Evolutionary conservation across 2,888 invertebrate species (phyloP).

Genomic region (Hydroisotoma schaefferi): DNA sequence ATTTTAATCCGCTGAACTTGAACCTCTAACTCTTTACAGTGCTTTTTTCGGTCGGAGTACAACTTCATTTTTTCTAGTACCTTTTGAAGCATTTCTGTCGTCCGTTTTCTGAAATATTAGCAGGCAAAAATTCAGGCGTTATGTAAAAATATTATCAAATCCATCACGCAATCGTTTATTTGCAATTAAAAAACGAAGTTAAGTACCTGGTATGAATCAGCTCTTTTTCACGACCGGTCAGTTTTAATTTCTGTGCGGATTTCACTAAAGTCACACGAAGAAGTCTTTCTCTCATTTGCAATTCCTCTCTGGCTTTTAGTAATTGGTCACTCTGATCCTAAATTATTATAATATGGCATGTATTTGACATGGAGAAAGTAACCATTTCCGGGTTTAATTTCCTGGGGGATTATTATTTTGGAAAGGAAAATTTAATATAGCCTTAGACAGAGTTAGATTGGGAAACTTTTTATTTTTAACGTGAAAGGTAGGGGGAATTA

Average conservation of each 20-base stretch:
- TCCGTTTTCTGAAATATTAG: constrained; percentile 1
- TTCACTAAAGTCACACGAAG: constrained; percentile 10
- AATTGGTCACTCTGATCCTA: no score
- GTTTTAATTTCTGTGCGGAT: constrained; percentile 6
- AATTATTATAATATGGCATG: no score
- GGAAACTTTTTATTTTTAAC: no score
- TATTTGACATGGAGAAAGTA: no score
- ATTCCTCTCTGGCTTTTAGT: constrained; percentile 4
- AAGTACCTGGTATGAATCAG: constrained; percentile 10
- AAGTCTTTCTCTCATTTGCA: constrained; percentile 10
- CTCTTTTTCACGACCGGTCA: constrained; percentile 8
- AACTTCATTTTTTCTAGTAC: not conserved
- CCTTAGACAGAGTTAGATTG: no score
- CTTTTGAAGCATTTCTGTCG: not conserved
- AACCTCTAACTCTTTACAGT: not conserved
- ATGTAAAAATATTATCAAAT: no score
- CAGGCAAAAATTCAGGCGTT: no score
- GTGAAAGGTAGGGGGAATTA: no score
- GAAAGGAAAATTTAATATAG: no score
- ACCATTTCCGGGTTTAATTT: no score
- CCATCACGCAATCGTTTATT: not conserved
- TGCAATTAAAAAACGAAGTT: not conserved
- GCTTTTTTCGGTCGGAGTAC: not conserved
- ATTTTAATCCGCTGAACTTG: not conserved
- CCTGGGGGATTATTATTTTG: no score